Evolutionary conservation across 1,140 invertebrate species (phyloP).

Genomic region (Sycophaga agraensis): DNA sequence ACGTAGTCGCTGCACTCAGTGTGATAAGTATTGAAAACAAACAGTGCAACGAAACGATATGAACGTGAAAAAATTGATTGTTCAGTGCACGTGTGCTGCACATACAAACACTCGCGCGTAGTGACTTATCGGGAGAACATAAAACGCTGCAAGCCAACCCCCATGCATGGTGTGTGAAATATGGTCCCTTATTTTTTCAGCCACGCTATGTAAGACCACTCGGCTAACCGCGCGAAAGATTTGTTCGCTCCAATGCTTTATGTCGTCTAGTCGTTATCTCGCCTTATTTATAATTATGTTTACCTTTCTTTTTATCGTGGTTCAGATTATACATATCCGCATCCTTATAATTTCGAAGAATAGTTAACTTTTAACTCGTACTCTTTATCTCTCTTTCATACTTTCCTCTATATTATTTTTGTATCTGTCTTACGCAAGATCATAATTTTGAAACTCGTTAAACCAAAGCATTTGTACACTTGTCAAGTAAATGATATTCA

Average conservation of each 20-base stretch:
- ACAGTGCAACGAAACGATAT: constrained; percentile 31
- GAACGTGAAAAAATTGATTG: constrained; percentile 7
- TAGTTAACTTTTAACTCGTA: not conserved
- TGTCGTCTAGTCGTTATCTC: constrained; percentile 23
- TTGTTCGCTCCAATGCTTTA: constrained; percentile 27
- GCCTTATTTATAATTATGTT: constrained; percentile 8
- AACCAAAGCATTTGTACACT: too few species aligned
- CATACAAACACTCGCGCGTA: constrained; percentile 1
- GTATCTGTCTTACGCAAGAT: too few species aligned
- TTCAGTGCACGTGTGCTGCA: constrained; percentile 10
- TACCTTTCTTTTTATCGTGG: constrained; percentile 1
- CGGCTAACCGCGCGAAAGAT: constrained; percentile 20
- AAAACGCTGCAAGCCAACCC: constrained; percentile 39
- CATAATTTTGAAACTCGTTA: too few species aligned
- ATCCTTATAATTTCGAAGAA: constrained; percentile 11
- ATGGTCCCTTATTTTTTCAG: constrained; percentile 30
- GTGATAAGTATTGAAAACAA: constrained; percentile 30
- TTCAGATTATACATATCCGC: not conserved
- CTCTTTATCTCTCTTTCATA: not conserved
- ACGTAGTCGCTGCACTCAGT: constrained; percentile 3
- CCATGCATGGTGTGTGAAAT: constrained; percentile 44
- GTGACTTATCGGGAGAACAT: constrained; percentile 15
- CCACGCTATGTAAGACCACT: constrained; percentile 28
- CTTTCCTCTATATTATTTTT: too few species aligned
- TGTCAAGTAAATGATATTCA: too few species aligned